These are phyloP conservation scores for Drosophila colorata DNA, from an alignment of 2,888 invertebrate species.

Conservation along the genomic window DNA sequence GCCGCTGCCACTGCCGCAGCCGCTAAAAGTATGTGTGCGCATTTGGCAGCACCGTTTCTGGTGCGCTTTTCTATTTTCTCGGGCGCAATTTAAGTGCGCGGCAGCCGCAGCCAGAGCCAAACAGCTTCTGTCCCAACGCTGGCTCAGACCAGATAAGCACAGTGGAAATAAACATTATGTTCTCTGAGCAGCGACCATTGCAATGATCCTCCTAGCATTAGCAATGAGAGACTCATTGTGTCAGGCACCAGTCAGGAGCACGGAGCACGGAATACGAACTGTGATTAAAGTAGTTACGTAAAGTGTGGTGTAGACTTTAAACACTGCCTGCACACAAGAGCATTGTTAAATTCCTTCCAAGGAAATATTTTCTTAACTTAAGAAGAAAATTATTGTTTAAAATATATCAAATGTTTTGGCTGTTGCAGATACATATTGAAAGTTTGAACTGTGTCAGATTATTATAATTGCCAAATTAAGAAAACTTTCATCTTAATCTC, in stretches of 20 bases:
- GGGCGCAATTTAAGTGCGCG: slow-evolving; percentile 68
- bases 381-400: too few relatives aligned
- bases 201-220: slow-evolving; percentile 62
- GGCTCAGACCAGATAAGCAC: slow-evolving; percentile 69
- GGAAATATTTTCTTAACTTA: too few relatives aligned
- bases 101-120: slow-evolving; percentile 17
- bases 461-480: too few relatives aligned
- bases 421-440: too few relatives aligned
- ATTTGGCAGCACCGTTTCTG: slow-evolving; percentile 61
- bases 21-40: slow-evolving; percentile 70
- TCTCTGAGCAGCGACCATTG: slow-evolving; percentile 46
- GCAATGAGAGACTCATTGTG: slow-evolving; percentile 40
- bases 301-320: not conserved
- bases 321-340: not conserved
- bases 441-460: too few relatives aligned
- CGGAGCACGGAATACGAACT: not conserved
- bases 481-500: not conserved
- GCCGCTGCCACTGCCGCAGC: slow-evolving; percentile 39
- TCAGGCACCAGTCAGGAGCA: not conserved
- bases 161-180: slow-evolving; percentile 76
- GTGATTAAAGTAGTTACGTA: slow-evolving; percentile 14
- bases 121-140: slow-evolving; percentile 32
- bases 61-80: slow-evolving; percentile 67
- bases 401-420: too few relatives aligned
- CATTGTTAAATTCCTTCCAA: too few relatives aligned